Base-by-base conservation (phyloP, 1,140 invertebrate genomes). In the Antheraea mylitta region DNA sequence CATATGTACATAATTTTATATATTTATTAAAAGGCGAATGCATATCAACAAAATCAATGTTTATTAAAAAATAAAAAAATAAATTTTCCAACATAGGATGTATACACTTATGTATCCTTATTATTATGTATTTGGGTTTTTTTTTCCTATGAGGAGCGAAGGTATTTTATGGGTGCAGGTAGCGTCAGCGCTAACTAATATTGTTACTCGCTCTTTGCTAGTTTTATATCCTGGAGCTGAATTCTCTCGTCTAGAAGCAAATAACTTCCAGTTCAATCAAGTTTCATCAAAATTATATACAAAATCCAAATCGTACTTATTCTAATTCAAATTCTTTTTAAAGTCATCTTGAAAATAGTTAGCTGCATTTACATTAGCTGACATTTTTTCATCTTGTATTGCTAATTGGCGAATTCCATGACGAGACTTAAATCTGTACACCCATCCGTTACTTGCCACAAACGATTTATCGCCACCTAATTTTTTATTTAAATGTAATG, bases 401-500 rank as follows among this genome's bases (percentile, higher is more conserved):
- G 74, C 61, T 63, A 76, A 70, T 76, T 73, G 73, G 70, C 72
- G 70, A 69, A 89, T 85, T 59, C 72, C 76, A 73, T 83, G 82
- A 65, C 80, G 68, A 61, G 67, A 76, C 73, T 82, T 86, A 68
- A 83, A 88, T 76, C 76, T 80, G 58, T 69, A 60, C 37, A 81
- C 68, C 79, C 80, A 89, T 64, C 82, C 85, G 69, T 70, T 71
- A 75, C 81, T 85, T 42, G 82, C 80, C 61, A 73, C 69, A 74
- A 85, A 86, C 37, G 68, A 68, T 66, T 73, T 69, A 65, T 77
- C 72, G 36, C 71, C 71, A 69, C 73, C 65, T 60, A 82, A 7
- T 70, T 77, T 76, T 74, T 74, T 70, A 71, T 82, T 70, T 6
- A 81, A 83, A 48, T 76, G 19, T 69, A 78, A 71, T 72, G 81